phyloP scores from a whole-genome alignment of 37 sponge, comb jelly and placozoan genomes.

The Agelas oroides region DNA sequence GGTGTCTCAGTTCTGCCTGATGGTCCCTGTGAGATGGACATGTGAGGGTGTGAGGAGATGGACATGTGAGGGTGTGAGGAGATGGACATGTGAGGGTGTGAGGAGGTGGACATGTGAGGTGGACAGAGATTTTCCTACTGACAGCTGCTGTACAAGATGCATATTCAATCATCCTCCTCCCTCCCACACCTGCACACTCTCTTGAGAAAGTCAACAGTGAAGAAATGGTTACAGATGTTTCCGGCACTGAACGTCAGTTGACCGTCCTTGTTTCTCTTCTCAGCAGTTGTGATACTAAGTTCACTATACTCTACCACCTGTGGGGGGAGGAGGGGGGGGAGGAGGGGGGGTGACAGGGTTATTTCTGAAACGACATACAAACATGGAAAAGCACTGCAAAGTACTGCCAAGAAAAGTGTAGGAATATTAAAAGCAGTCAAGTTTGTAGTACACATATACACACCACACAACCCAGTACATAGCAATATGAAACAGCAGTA shows the following conservation, averaged over 20 bases:
- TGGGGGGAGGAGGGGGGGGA: background rate
- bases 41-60: background rate
- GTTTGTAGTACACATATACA: too few relatives aligned
- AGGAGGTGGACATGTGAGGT: too few relatives aligned
- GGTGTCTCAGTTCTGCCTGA: constrained; percentile 72
- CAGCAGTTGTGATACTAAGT: constrained; percentile 83
- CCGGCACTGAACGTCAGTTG: constrained; percentile 85
- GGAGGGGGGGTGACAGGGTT: too few relatives aligned
- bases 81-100: too few relatives aligned
- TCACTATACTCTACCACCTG: constrained; percentile 99
- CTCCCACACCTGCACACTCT: constrained; percentile 76
- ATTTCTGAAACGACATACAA: too few relatives aligned
- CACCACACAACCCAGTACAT: too few relatives aligned
- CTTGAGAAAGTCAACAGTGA: constrained; percentile 85
- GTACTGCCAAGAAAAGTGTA: background rate
- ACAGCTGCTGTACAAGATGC: too few relatives aligned
- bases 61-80: too few relatives aligned
- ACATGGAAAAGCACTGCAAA: background rate
- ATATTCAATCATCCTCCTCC: too few relatives aligned
- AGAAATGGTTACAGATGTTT: constrained; percentile 97
- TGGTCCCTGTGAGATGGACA: constrained; percentile 66
- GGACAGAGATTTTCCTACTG: too few relatives aligned
- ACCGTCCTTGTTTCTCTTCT: constrained; percentile 81
- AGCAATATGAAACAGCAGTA: too few relatives aligned
- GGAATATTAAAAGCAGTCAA: too few relatives aligned